These are phyloP conservation scores for Campoplex capitator DNA, from an alignment of 2,888 invertebrate species.

Conservation along the genomic window DNA sequence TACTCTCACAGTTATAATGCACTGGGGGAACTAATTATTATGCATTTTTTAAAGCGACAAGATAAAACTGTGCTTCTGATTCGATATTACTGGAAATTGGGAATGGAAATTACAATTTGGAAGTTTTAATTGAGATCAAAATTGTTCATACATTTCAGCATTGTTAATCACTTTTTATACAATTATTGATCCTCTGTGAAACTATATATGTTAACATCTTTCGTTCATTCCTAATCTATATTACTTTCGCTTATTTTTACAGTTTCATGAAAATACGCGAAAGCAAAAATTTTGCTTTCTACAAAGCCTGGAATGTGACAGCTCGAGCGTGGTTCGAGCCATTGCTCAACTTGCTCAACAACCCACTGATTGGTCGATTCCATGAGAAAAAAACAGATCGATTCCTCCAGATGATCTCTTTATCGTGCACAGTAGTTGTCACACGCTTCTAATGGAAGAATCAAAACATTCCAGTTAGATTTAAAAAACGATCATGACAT, in stretches of 20 bases:
- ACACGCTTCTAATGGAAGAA: slow-evolving; percentile 1
- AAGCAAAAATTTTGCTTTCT: neutral
- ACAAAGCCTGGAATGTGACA: neutral
- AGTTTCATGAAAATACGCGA: slow-evolving; percentile 13
- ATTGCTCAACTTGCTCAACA: neutral
- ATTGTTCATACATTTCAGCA: neutral
- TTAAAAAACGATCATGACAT: slow-evolving; percentile 27
- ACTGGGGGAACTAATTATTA: no score
- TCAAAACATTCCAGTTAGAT: slow-evolving; percentile 18
- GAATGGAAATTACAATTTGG: neutral
- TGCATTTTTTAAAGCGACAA: no score
- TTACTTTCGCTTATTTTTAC: neutral
- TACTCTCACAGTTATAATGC: no score
- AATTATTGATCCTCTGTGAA: neutral
- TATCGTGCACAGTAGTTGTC: slow-evolving; percentile 40
- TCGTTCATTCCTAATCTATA: neutral
- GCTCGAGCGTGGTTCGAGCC: neutral
- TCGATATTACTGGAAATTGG: neutral
- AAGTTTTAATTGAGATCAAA: neutral
- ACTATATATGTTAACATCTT: neutral
- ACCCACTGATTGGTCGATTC: slow-evolving; percentile 21
- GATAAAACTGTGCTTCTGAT: no score
- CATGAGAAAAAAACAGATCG: slow-evolving; percentile 4
- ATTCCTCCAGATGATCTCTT: slow-evolving; percentile 48
- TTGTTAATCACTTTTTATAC: neutral